phyloP scores from a whole-genome alignment of 2,113 vertebrate genomes.

The Gallinago jamesoni region DNA sequence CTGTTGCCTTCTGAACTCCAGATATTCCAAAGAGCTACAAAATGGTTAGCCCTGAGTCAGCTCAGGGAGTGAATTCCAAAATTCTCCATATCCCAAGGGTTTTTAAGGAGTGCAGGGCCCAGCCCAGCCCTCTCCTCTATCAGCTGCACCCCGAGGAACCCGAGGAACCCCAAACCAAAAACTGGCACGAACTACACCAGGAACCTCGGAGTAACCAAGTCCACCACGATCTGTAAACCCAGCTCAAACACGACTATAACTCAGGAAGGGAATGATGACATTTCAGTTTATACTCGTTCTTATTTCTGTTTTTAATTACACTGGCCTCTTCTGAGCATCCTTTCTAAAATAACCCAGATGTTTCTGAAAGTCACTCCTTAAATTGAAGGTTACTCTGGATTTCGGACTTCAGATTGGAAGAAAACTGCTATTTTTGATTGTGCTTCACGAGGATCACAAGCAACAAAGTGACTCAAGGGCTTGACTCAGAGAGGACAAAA shows the following conservation, averaged over 20 bases:
- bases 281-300: not conserved
- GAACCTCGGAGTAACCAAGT: not conserved
- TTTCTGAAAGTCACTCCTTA: not conserved
- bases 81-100: not conserved
- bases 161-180: not conserved
- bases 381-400: not conserved
- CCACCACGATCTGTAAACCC: not conserved
- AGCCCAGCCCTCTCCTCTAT: not conserved
- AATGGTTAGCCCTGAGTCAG: not conserved
- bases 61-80: not conserved
- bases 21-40: not conserved
- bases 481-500: not conserved
- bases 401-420: not conserved
- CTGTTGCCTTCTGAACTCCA: not conserved
- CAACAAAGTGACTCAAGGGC: not conserved
- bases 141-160: not conserved
- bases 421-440: not conserved
- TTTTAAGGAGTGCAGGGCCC: not conserved
- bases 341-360: not conserved
- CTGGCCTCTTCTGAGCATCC: not conserved
- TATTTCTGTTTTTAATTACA: constrained; percentile 29
- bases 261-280: not conserved
- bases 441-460: not conserved
- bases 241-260: not conserved
- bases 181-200: not conserved